A percentile compares a stretch with the other conserved stretches of the same genome.
phyloP scores from a whole-genome alignment of 2,888 invertebrate genomes.

The Lithophane ornitopus region DNA sequence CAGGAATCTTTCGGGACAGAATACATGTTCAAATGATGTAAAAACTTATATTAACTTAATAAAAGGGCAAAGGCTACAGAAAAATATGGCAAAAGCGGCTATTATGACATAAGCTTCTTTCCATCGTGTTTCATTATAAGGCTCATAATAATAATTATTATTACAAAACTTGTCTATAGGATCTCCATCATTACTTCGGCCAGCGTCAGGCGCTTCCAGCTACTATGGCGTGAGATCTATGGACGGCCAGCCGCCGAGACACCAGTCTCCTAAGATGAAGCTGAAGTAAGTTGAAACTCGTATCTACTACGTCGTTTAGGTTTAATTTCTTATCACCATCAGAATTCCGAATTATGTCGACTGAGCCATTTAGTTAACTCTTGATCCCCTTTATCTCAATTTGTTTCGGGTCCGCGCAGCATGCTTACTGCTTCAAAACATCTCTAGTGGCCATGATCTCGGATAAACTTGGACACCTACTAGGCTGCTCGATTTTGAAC shows the following conservation, averaged over 20 bases:
- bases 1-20: neutral
- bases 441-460: neutral
- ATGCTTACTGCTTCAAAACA: neutral
- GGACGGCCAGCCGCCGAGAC: constrained; percentile 91
- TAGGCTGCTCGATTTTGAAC: neutral
- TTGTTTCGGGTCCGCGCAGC: neutral
- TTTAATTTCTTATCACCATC: neutral
- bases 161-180: constrained; percentile 68
- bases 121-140: neutral
- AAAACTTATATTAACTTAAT: neutral
- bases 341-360: neutral
- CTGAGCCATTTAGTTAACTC: neutral
- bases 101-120: neutral
- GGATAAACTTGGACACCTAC: neutral
- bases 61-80: neutral
- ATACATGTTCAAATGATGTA: neutral
- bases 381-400: neutral
- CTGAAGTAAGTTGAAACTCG: constrained; percentile 92
- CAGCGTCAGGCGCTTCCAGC: constrained; percentile 91
- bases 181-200: constrained; percentile 91
- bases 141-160: neutral
- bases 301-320: neutral
- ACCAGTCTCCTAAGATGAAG: constrained; percentile 97
- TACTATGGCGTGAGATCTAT: constrained; percentile 90
- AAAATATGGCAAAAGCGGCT: no score